phyloP scores from a whole-genome alignment of 2,888 invertebrate species.

The Bembecia ichneumoniformis region DNA sequence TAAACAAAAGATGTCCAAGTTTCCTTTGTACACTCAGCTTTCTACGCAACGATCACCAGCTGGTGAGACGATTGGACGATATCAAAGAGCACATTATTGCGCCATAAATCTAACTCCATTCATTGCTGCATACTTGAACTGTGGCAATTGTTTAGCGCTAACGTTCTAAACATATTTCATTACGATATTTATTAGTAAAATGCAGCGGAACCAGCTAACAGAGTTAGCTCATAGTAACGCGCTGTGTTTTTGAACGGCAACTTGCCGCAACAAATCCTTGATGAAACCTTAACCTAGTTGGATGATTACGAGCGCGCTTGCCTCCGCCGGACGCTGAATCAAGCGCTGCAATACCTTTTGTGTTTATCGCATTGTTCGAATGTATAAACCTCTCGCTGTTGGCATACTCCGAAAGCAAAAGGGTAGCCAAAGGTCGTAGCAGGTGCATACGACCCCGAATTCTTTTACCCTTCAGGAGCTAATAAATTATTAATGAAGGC shows the following conservation, averaged over 20 bases:
- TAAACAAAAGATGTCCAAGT: constrained; percentile 56
- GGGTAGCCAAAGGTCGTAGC: constrained; percentile 20
- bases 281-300: constrained; percentile 72
- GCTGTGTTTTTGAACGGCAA: constrained; percentile 68
- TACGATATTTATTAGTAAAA: constrained; percentile 18
- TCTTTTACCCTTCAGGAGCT: constrained; percentile 28
- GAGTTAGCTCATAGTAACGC: constrained; percentile 62
- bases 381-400: not conserved
- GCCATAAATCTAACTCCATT: not conserved
- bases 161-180: not conserved
- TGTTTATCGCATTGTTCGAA: constrained; percentile 3
- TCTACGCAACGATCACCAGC: constrained; percentile 32
- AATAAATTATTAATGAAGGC: constrained; percentile 38
- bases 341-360: constrained; percentile 46
- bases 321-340: constrained; percentile 29
- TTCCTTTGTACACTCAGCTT: constrained; percentile 29
- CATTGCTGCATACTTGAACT: not conserved
- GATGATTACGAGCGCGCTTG: constrained; percentile 64
- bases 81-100: not conserved
- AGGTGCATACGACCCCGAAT: constrained; percentile 27
- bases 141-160: not conserved
- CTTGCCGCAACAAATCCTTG: constrained; percentile 73
- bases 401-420: constrained; percentile 11
- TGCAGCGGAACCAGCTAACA: constrained; percentile 65
- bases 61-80: constrained; percentile 40